Conservation (phyloP, 2,888 invertebrate species). For the Hipparchia semele region DNA sequence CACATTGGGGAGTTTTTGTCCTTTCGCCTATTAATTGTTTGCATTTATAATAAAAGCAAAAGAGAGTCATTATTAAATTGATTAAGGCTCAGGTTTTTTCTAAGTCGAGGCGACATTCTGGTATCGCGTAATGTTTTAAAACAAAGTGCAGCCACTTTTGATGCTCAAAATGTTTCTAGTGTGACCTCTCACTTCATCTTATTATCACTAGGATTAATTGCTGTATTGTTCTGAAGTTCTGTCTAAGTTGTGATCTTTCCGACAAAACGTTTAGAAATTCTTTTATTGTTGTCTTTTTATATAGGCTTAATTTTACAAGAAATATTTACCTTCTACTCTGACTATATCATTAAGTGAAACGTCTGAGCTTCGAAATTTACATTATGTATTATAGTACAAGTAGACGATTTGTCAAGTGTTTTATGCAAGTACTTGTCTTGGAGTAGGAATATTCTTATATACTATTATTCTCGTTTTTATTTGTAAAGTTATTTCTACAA, state of each 20-base stretch:
- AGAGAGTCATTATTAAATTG: neutral
- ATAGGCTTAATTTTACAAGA: slow-evolving; percentile 38
- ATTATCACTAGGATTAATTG: slow-evolving; percentile 66
- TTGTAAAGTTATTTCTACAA: neutral
- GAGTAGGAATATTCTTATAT: neutral
- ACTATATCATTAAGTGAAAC: neutral
- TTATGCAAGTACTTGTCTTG: neutral
- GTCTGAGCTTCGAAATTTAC: slow-evolving; percentile 20
- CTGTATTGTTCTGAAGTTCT: slow-evolving; percentile 39
- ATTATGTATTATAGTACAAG: neutral
- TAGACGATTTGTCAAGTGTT: neutral
- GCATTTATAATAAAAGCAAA: neutral
- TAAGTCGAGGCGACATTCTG: neutral
- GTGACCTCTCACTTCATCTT: slow-evolving; percentile 45
- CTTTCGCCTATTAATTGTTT: neutral
- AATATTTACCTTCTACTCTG: slow-evolving; percentile 11
- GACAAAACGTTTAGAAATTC: slow-evolving; percentile 65
- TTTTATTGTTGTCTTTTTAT: slow-evolving; percentile 57
- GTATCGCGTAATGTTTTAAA: neutral
- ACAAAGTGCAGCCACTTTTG: neutral
- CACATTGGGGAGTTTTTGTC: neutral
- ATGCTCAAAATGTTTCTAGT: neutral
- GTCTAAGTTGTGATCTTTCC: slow-evolving; percentile 72
- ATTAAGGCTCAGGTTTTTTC: neutral
- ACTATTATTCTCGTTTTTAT: neutral